phyloP scores from a whole-genome alignment of 1,140 invertebrate genomes.

The Lamellibrachia luymesi region DNA sequence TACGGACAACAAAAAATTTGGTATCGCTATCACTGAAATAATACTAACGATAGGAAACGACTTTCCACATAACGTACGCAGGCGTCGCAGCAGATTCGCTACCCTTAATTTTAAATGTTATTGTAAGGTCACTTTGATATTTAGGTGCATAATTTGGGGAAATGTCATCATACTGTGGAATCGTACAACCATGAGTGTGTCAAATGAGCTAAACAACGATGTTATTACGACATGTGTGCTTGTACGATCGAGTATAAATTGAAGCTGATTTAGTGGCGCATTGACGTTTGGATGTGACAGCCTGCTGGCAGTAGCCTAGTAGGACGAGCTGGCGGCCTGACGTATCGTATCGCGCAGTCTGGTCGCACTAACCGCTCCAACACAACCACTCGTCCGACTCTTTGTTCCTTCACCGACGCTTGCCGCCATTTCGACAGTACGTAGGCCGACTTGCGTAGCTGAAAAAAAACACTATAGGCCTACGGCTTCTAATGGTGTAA shows the following conservation, averaged over 20 bases:
- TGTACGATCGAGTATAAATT: not conserved
- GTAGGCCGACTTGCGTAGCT: not conserved
- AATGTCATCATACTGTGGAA: not conserved
- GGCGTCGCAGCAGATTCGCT: constrained; percentile 2
- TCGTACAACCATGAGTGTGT: not conserved
- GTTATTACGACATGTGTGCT: not conserved
- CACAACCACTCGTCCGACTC: not conserved
- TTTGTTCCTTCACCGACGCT: constrained; percentile 7
- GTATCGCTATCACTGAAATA: not conserved
- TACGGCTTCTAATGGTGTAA: no score
- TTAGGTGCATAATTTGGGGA: not conserved
- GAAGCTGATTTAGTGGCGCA: not conserved
- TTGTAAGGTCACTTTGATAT: constrained; percentile 1
- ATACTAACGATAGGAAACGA: not conserved
- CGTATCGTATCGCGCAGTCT: not conserved
- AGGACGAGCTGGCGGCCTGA: not conserved
- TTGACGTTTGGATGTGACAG: not conserved
- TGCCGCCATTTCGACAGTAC: constrained; percentile 5
- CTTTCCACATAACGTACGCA: not conserved
- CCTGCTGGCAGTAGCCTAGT: not conserved
- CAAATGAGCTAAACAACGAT: not conserved
- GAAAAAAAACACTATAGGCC: no score
- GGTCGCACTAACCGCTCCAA: not conserved
- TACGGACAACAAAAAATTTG: not conserved
- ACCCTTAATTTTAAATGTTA: not conserved